phyloP scores from a whole-genome alignment of 1,140 invertebrate species.

The Polypedilum vanderplanki region DNA sequence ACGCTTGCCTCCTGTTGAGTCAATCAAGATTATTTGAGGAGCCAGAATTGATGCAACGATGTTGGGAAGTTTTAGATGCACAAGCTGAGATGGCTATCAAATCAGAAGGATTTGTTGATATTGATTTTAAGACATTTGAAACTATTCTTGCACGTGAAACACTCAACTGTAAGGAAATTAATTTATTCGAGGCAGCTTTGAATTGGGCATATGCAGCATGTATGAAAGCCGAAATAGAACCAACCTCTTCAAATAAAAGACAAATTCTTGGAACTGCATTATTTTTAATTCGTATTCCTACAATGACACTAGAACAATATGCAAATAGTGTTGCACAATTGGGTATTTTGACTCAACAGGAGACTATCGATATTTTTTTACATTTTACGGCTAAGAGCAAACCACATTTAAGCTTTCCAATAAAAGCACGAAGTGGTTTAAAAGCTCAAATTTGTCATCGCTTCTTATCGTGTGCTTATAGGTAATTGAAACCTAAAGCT shows the following conservation, averaged over 20 bases:
- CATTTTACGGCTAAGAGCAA: constrained; percentile 79
- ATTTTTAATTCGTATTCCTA: constrained; percentile 79
- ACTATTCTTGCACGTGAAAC: constrained; percentile 82
- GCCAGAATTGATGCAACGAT: constrained; percentile 85
- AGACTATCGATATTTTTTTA: constrained; percentile 87
- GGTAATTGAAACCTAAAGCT: neutral
- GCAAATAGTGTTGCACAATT: constrained; percentile 84
- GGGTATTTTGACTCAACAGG: constrained; percentile 78
- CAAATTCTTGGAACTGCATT: constrained; percentile 68
- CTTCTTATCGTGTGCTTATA: constrained; percentile 92
- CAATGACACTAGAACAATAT: constrained; percentile 85
- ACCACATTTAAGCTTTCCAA: constrained; percentile 72
- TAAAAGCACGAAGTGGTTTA: constrained; percentile 72
- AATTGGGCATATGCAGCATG: constrained; percentile 85
- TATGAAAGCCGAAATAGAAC: constrained; percentile 66
- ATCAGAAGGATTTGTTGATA: constrained; percentile 89
- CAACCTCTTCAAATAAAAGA: constrained; percentile 62
- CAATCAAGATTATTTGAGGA: constrained; percentile 88
- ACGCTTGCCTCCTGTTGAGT: constrained; percentile 83
- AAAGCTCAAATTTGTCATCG: constrained; percentile 88
- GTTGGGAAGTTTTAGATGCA: constrained; percentile 92
- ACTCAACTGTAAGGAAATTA: constrained; percentile 83
- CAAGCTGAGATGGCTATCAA: constrained; percentile 88
- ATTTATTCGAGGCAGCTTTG: constrained; percentile 81
- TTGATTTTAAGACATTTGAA: constrained; percentile 81